These are phyloP conservation scores for Galerucella calmariensis DNA, from an alignment of 2,888 invertebrate species.

Conservation along the genomic window DNA sequence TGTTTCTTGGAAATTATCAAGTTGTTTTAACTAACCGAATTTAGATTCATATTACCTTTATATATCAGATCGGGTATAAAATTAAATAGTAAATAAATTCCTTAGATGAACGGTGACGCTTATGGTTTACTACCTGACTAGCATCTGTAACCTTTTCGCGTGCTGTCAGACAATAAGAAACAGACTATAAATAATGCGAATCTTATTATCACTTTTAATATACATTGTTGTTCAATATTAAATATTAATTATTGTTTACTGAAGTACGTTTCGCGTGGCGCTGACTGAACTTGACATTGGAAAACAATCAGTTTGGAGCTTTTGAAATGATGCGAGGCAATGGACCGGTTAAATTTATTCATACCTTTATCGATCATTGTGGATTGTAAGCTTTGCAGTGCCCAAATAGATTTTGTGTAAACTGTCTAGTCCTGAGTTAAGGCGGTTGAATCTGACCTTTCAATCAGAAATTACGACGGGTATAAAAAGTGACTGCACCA, in stretches of 20 bases:
- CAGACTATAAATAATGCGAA: not conserved
- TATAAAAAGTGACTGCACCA: too few relatives aligned
- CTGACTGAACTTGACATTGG: conserved; percentile 1
- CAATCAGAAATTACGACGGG: too few relatives aligned
- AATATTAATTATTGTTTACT: not conserved
- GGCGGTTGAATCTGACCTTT: too few relatives aligned
- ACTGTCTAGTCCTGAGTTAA: not conserved
- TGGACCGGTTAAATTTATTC: not conserved
- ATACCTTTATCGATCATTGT: conserved; percentile 1
- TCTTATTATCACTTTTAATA: not conserved
- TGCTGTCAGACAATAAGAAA: too few relatives aligned
- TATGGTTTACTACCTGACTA: too few relatives aligned
- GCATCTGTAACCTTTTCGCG: too few relatives aligned
- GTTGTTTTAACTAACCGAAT: too few relatives aligned
- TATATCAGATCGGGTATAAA: too few relatives aligned
- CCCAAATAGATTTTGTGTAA: not conserved
- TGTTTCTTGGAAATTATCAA: too few relatives aligned
- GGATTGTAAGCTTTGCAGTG: not conserved
- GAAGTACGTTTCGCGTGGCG: not conserved
- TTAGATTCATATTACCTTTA: too few relatives aligned
- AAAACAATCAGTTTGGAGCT: not conserved
- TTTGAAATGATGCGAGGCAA: not conserved
- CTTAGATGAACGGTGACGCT: too few relatives aligned
- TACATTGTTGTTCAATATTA: not conserved
- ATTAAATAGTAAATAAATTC: too few relatives aligned